phyloP scores from a whole-genome alignment of 2,888 invertebrate genomes.

The Acleris laterana region DNA sequence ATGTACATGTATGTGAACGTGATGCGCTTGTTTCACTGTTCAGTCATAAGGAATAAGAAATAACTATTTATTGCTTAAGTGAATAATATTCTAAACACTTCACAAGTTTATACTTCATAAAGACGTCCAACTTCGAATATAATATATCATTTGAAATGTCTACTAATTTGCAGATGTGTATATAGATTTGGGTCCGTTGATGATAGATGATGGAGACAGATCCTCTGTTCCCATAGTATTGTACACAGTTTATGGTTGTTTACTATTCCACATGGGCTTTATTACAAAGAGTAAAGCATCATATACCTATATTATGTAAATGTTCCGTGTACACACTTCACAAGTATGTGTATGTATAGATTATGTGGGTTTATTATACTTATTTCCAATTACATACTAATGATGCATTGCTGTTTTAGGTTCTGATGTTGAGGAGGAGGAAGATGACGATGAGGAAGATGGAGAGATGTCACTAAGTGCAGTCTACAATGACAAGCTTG shows the following conservation, averaged over 20 bases:
- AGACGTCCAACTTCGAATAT: neutral
- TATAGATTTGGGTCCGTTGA: no score
- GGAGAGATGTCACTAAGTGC: conserved; percentile 88
- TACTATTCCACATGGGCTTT: no score
- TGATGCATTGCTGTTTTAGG: conserved; percentile 63
- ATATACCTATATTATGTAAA: conserved; percentile 43
- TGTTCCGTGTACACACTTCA: no score
- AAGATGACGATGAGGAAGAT: conserved; percentile 87
- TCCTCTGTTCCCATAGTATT: conserved; percentile 47
- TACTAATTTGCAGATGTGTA: neutral
- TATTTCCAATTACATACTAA: neutral
- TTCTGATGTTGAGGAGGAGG: conserved; percentile 86
- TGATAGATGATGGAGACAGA: no score
- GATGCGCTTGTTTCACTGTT: conserved; percentile 40
- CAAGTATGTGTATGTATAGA: no score
- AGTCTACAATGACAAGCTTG: conserved; percentile 87
- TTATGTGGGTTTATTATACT: no score
- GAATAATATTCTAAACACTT: neutral
- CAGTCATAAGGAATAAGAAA: neutral
- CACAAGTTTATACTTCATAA: neutral
- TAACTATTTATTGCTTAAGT: neutral
- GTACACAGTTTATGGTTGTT: conserved; percentile 79
- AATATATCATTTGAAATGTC: neutral
- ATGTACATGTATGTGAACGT: conserved; percentile 48
- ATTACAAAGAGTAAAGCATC: conserved; percentile 80